These are phyloP conservation scores for Tricholaema leucomelas DNA, from an alignment of 2,113 vertebrate species.

Conservation along the genomic window DNA sequence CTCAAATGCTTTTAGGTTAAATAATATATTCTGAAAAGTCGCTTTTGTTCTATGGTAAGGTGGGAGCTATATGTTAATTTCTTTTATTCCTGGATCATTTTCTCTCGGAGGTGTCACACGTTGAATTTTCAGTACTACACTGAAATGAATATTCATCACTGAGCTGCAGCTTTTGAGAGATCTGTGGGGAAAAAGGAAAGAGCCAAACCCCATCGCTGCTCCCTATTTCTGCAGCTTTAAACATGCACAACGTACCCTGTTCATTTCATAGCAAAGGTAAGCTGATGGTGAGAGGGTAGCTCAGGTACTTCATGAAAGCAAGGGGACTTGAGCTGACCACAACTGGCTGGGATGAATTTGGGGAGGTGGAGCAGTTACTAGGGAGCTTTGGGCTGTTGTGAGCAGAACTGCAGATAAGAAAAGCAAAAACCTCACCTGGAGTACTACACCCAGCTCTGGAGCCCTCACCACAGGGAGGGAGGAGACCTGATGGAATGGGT, in stretches of 20 bases:
- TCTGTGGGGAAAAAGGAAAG: neutral
- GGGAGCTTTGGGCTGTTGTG: neutral
- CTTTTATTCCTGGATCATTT: slow-evolving; percentile 62
- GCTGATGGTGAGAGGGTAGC: neutral
- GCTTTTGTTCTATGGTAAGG: slow-evolving; percentile 47
- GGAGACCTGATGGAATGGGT: too few relatives aligned
- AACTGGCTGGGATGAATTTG: accelerated
- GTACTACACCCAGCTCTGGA: too few relatives aligned
- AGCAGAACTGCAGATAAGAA: neutral
- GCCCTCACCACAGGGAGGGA: too few relatives aligned
- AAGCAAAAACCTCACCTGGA: neutral
- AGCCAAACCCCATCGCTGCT: neutral
- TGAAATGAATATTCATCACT: slow-evolving; percentile 56
- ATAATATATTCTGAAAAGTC: slow-evolving; percentile 41
- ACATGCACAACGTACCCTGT: neutral
- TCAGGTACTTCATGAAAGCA: accelerated
- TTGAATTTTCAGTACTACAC: slow-evolving; percentile 41
- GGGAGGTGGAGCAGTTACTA: neutral
- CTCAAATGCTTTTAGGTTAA: slow-evolving; percentile 25
- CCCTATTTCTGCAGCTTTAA: neutral
- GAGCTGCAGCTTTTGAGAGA: slow-evolving; percentile 27
- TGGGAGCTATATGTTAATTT: slow-evolving; percentile 68
- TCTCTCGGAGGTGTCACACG: slow-evolving; percentile 30
- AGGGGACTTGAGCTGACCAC: neutral
- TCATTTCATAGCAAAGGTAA: accelerated